Base-by-base conservation (phyloP, 1,140 invertebrate genomes). In the Pachyrhynchus sulphureomaculatus region DNA sequence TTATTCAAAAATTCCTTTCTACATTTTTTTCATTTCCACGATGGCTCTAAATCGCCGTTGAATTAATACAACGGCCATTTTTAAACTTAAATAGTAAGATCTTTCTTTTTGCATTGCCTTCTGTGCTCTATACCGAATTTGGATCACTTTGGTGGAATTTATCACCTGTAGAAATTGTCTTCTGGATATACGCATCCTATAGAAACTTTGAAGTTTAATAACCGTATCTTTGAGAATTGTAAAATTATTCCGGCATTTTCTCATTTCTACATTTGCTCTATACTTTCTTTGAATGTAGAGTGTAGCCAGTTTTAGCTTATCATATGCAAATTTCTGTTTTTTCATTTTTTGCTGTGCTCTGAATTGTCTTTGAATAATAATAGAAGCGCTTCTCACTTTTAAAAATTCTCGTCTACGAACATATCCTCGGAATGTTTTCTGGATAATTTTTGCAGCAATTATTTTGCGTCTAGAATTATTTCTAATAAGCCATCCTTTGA, bases 271-370 rank as follows among this genome's bases (percentile, higher is more conserved):
- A 6, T 1, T 6, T 9, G 26, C 26, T 29, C 26, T 29, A 62
- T 76, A 80, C 65, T 75, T 73, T 2, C 29, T 69, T 71, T 86
- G 84, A 33, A 86, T 72, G 1, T 58, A 51, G 8, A 75, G 66
- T 20, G 73, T 73, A 6, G 78, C 70, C 9, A 67, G 59, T 57
- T 71, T 74, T 12, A 79, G 63, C 20, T 6, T 39, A 12, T 65
- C 17, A 63, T 72, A 78, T 12, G 65, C 26, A 6, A 17, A 32
- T 67, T 74, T 64, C 5, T 65, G 36, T 18, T 48, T 34, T 62
- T 73, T 69, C 52, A 68, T 64, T 0, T 48, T 15, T 9, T 69
- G 64, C 39, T 72, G 49, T 1, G 67, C 64, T 32, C 76, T 69
- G 70, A 66, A 75, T 23, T 52, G 37, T 33, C 15, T 33, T 55